Percentiles rank a stretch among this genome's conserved stretches.
Evolutionary conservation across 2,797 vertebrate species (phyloP).

Genomic region (Okamejei kenojei): DNA sequence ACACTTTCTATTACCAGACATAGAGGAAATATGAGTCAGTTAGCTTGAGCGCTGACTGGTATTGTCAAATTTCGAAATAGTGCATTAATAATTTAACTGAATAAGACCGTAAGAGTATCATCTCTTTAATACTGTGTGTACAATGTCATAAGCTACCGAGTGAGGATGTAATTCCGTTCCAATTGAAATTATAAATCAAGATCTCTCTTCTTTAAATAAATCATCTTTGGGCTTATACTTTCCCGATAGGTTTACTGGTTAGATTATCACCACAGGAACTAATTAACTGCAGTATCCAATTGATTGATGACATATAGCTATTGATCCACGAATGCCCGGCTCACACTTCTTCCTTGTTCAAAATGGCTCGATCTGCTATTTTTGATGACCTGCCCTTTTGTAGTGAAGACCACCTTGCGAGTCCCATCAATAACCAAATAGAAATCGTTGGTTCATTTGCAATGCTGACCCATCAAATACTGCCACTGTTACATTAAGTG

Average conservation of each 20-base stretch:
- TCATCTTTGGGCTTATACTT: background rate
- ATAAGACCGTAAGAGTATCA: background rate
- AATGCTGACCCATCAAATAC: too few species aligned
- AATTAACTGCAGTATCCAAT: background rate
- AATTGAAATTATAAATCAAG: background rate
- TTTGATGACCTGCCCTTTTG: too few species aligned
- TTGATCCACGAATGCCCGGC: background rate
- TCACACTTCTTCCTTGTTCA: background rate
- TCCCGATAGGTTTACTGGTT: background rate
- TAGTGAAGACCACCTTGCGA: too few species aligned
- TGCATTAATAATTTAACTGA: background rate
- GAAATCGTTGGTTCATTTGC: background rate
- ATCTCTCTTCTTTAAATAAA: background rate
- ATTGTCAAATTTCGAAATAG: background rate
- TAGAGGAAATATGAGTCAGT: conserved; percentile 10
- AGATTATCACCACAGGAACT: background rate
- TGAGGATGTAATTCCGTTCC: background rate
- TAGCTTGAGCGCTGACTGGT: conserved; percentile 1
- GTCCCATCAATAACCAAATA: background rate
- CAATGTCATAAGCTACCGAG: background rate
- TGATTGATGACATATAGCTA: background rate
- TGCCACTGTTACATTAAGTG: background rate
- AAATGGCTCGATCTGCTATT: background rate
- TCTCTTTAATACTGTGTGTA: background rate
- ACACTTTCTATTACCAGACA: conserved; percentile 12